These are phyloP conservation scores for Mystacornis crossleyi DNA, from an alignment of 2,113 vertebrate species.

Conservation along the genomic window DNA sequence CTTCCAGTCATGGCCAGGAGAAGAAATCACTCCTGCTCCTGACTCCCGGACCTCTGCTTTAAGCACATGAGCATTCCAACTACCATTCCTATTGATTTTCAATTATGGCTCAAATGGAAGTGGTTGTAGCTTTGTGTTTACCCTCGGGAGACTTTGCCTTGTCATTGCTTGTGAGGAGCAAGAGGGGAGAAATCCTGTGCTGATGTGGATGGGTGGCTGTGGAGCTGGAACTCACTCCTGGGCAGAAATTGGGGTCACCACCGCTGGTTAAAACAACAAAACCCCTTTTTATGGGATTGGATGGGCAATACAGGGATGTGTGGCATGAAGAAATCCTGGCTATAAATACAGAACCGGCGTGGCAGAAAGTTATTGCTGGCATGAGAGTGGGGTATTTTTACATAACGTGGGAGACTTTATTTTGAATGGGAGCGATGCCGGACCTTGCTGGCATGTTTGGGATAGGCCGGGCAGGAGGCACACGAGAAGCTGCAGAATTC, in stretches of 20 bases:
- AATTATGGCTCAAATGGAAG: conserved; percentile 47
- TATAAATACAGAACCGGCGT: not conserved
- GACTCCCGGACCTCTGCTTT: not conserved
- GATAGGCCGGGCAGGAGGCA: not conserved
- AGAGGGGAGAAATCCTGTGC: not conserved
- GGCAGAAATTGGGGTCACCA: not conserved
- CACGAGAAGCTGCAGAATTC: not conserved
- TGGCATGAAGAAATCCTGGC: not conserved
- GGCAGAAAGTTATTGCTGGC: not conserved
- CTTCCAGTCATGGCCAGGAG: not conserved
- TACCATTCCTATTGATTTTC: conserved; percentile 61
- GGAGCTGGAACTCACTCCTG: not conserved
- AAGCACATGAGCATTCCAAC: not conserved
- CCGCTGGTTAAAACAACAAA: not conserved
- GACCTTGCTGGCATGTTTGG: not conserved
- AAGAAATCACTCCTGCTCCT: not conserved
- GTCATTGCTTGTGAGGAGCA: not conserved
- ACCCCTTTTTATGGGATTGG: not conserved
- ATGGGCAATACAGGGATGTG: rapidly evolving
- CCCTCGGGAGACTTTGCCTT: not conserved
- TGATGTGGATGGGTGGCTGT: not conserved
- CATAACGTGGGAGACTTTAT: not conserved
- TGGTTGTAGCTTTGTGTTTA: conserved; percentile 30
- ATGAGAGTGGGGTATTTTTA: not conserved
- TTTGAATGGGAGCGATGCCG: not conserved